Conservation (phyloP, 2,888 invertebrate genomes). For the Deilephila elpenor region DNA sequence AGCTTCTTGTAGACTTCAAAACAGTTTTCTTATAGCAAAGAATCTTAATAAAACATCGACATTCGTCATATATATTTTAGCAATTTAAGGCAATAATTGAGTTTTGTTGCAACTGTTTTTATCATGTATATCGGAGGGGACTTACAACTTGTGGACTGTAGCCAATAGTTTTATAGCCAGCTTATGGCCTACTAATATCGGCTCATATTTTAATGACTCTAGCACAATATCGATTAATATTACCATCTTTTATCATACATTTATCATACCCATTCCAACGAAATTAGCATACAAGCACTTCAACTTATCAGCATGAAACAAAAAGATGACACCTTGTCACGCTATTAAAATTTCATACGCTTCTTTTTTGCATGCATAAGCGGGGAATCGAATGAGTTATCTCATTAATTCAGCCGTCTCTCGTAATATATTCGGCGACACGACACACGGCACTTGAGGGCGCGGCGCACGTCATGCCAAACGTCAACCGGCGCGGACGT, state of each 20-base stretch:
- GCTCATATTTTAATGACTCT: no score
- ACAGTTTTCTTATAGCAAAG: no score
- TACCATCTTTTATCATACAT: no score
- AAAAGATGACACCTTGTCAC: constrained; percentile 40
- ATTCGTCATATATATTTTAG: no score
- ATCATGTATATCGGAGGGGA: no score
- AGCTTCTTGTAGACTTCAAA: no score
- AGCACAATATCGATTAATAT: background rate
- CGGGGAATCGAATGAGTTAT: constrained; percentile 22
- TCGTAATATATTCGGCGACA: constrained; percentile 26
- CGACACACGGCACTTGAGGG: constrained; percentile 11
- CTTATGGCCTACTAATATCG: no score
- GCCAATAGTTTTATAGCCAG: no score
- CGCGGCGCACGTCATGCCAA: background rate
- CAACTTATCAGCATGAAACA: constrained; percentile 33
- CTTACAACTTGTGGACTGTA: no score
- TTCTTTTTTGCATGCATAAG: constrained; percentile 12
- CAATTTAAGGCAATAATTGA: no score
- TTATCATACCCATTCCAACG: background rate
- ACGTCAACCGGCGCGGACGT: constrained; percentile 16
- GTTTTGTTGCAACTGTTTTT: no score
- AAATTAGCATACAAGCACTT: background rate
- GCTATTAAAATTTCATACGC: constrained; percentile 15
- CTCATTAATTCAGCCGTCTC: constrained; percentile 20
- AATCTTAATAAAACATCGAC: no score